Evolutionary conservation across 2,888 invertebrate species (phyloP).

Genomic region (Xestobium rufovillosum): DNA sequence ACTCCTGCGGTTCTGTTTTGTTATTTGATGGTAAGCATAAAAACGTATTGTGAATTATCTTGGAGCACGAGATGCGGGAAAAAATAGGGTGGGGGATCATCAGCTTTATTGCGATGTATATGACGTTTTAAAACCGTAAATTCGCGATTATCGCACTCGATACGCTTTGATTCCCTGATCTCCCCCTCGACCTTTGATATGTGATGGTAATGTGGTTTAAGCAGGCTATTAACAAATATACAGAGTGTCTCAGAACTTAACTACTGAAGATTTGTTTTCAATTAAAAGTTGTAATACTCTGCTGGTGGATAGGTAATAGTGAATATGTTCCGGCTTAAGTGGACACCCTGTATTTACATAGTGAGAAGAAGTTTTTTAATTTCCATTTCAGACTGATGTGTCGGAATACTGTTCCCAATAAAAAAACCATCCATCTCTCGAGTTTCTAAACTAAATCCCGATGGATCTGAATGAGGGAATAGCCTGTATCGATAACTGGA

Average conservation of each 20-base stretch:
- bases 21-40: conserved; percentile 8
- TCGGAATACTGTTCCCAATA: conserved; percentile 32
- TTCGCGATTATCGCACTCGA: conserved; percentile 38
- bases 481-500: conserved; percentile 43
- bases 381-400: no score
- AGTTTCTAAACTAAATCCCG: conserved; percentile 29
- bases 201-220: no score
- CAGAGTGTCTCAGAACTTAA: no score
- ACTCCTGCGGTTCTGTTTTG: conserved; percentile 11
- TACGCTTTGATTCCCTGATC: no score
- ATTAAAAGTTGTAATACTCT: no score
- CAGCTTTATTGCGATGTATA: conserved; percentile 35
- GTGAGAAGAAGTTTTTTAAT: no score
- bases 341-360: no score
- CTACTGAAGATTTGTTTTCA: no score
- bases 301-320: no score
- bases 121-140: conserved; percentile 35
- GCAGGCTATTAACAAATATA: no score
- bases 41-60: conserved; percentile 2
- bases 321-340: no score
- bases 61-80: conserved; percentile 16
- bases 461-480: conserved; percentile 34
- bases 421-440: conserved; percentile 43
- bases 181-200: no score
- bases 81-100: conserved; percentile 28